Evolutionary conservation across 2,797 vertebrate genomes (phyloP).

Genomic region (Thamnophis elegans): DNA sequence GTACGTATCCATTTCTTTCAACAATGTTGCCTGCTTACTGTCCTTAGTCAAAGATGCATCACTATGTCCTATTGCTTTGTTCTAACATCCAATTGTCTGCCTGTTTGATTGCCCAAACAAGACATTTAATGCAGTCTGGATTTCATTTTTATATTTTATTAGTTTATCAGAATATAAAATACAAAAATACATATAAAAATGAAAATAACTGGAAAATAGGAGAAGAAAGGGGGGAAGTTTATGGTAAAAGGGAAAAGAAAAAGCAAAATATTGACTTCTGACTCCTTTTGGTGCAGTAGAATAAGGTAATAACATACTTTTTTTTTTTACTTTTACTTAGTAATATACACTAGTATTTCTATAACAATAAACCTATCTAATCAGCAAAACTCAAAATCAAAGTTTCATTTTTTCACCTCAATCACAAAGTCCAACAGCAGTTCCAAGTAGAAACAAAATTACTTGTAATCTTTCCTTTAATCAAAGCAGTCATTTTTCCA

Average conservation of each 20-base stretch:
- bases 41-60: not conserved
- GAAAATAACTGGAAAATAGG: not conserved
- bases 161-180: not conserved
- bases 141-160: not conserved
- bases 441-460: not conserved
- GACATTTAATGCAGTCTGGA: not conserved
- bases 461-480: not conserved
- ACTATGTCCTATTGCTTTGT: not conserved
- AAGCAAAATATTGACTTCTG: not conserved
- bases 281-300: not conserved
- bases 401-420: not conserved
- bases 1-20: not conserved
- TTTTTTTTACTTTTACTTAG: not conserved
- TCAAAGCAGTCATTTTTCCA: not conserved
- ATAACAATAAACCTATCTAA: not conserved
- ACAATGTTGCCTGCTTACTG: not conserved
- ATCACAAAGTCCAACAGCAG: not conserved
- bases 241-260: not conserved
- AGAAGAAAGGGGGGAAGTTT: not conserved
- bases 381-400: not conserved
- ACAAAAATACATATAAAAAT: not conserved
- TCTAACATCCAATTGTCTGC: not conserved
- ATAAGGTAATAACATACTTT: not conserved
- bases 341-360: not conserved
- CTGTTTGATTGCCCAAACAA: not conserved